Percentiles rank a stretch among this genome's conserved stretches.
phyloP scores from a whole-genome alignment of 2,888 invertebrate species.

The Philereme vetulata region DNA sequence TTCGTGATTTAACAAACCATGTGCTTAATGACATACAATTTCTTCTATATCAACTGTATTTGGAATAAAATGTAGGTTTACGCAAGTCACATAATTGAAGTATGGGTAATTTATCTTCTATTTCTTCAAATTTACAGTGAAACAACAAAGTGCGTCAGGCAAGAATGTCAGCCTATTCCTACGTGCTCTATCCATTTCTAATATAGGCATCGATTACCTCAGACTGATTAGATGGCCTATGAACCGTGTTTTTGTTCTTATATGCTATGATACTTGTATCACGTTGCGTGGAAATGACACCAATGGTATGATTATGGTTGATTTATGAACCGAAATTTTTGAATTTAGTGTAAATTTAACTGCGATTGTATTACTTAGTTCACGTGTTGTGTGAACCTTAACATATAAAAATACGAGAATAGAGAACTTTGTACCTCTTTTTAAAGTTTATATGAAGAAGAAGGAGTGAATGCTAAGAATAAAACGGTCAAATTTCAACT shows the following conservation, averaged over 20 bases:
- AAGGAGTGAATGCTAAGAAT: too few relatives aligned
- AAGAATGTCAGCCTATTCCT: constrained; percentile 25
- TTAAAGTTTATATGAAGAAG: too few relatives aligned
- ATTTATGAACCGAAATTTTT: constrained; percentile 9
- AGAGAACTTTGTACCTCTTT: too few relatives aligned
- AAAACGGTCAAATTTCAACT: too few relatives aligned
- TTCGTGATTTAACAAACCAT: too few relatives aligned
- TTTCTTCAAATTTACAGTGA: constrained; percentile 10
- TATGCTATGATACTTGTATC: constrained; percentile 27
- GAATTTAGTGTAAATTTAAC: too few relatives aligned
- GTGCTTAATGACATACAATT: too few relatives aligned
- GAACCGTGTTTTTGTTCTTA: constrained; percentile 55
- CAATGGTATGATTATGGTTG: constrained; percentile 18
- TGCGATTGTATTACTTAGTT: too few relatives aligned
- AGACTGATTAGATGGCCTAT: constrained; percentile 58
- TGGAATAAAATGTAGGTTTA: not conserved
- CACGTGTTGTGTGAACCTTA: too few relatives aligned
- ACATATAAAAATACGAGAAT: too few relatives aligned
- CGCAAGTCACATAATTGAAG: not conserved
- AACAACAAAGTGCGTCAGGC: constrained; percentile 28
- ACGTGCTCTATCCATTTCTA: constrained; percentile 43
- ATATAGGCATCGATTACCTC: constrained; percentile 48
- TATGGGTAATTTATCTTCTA: constrained; percentile 7
- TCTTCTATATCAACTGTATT: not conserved
- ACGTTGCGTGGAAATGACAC: constrained; percentile 16